These are phyloP conservation scores for Morelia viridis DNA, from an alignment of 2,797 vertebrate genomes.

Conservation along the genomic window DNA sequence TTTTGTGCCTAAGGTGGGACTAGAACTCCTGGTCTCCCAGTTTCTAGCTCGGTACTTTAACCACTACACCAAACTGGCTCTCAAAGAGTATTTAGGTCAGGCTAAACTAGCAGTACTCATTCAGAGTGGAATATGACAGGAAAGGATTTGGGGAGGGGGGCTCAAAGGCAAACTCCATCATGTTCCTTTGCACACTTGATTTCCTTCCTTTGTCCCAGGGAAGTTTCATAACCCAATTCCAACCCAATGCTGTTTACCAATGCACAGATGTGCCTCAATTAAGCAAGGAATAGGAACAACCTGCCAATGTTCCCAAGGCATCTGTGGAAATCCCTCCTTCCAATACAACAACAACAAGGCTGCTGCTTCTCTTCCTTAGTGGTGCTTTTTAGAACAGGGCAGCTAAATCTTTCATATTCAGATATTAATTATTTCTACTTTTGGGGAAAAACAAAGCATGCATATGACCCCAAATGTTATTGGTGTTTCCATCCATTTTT, in stretches of 20 bases:
- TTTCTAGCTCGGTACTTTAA: no score
- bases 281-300: constrained; percentile 43
- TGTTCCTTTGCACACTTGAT: constrained; percentile 49
- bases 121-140: constrained; percentile 36
- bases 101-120: neutral
- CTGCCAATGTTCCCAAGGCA: constrained; percentile 55
- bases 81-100: neutral
- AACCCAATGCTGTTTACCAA: constrained; percentile 53
- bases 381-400: constrained; percentile 18
- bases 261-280: constrained; percentile 40
- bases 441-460: neutral
- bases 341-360: neutral
- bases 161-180: constrained; percentile 24
- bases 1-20: no score
- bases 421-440: neutral
- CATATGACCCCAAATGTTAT: constrained; percentile 8
- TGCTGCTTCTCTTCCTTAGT: constrained; percentile 7
- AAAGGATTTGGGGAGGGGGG: neutral
- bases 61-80: neutral
- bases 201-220: constrained; percentile 46
- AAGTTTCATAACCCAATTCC: constrained; percentile 50
- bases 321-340: constrained; percentile 49
- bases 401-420: constrained; percentile 22
- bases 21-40: no score
- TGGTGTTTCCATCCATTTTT: neutral